phyloP scores from a whole-genome alignment of 2,113 vertebrate species.

The Origma solitaria region DNA sequence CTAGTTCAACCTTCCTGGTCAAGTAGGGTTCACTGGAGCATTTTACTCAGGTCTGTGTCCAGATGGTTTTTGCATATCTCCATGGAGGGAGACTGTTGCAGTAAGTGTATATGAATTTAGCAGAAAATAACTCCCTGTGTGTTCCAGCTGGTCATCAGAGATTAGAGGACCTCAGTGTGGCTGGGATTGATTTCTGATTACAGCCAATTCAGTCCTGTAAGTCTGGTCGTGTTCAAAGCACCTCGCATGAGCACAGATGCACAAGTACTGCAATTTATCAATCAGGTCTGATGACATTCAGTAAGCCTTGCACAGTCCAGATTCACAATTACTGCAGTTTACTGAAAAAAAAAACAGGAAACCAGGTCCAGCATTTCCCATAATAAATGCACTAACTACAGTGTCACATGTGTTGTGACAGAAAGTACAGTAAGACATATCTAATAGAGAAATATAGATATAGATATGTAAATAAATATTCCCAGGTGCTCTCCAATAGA shows the following conservation, averaged over 20 bases:
- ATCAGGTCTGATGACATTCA: background rate
- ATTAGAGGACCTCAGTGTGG: background rate
- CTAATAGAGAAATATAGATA: rapidly evolving
- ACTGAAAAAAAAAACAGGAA: background rate
- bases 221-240: background rate
- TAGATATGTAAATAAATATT: background rate
- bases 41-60: background rate
- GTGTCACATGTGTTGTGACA: background rate
- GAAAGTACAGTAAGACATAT: background rate
- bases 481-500: background rate
- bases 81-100: background rate
- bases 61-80: background rate
- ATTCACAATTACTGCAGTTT: rapidly evolving
- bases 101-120: background rate
- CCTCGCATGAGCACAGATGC: background rate
- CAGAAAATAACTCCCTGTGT: background rate
- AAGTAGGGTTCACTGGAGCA: background rate
- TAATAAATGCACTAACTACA: background rate
- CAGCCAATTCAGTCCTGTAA: background rate
- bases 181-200: background rate
- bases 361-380: background rate
- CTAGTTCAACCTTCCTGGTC: background rate
- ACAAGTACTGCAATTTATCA: background rate
- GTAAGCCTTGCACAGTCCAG: background rate
- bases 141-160: background rate